Base-by-base conservation (phyloP, 1,140 invertebrate species). In the Drosophila quadrilineata region DNA sequence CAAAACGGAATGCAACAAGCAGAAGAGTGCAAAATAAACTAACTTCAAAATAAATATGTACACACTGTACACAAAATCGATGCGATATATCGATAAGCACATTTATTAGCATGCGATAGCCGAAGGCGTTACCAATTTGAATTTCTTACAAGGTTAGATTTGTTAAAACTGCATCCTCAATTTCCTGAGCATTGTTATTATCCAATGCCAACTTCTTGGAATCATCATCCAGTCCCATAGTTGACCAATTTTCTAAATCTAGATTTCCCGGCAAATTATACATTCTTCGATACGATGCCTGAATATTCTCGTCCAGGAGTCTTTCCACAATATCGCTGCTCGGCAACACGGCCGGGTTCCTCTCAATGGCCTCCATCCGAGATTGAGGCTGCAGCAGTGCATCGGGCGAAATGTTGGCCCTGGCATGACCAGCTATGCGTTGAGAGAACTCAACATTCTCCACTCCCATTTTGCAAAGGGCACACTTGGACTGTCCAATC, bases 231-330 rank as follows among this genome's bases (percentile, higher is more conserved):
- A 88, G 49, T 3, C 73, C 72, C 22, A 63, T 48, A 10, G 60
- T 50, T 6, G 66, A 43, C 40, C 72, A 82, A 26, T 76, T 71
- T 1, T 46, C 58, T 9, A 73, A 35, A 3, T 71, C 71, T 0
- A 26, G 14, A 8, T 45, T 75, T 4, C 48, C 53, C n/a, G 75
- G 10, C 6, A 62, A 54, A n/a, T 72, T 75, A 21, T 80, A 75
- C 87, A 88, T 88, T 41, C 68, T 53, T 0, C 82, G 82, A 35
- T 76, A 85, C 0, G 87, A 89, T 2, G 80, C 84, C 6, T 80
- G 71, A 3, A 89, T 88, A 31, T 88, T 89, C 8, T 87, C 87
- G 29, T 89, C 87, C 14, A 89, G 16, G 58, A 89, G 58, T 8
- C 87, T 84, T 35, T 89, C 87, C 0, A 89, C 87, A 68, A 87